Conservation (phyloP, 2,113 vertebrate genomes). For the Chloropsis hardwickii region DNA sequence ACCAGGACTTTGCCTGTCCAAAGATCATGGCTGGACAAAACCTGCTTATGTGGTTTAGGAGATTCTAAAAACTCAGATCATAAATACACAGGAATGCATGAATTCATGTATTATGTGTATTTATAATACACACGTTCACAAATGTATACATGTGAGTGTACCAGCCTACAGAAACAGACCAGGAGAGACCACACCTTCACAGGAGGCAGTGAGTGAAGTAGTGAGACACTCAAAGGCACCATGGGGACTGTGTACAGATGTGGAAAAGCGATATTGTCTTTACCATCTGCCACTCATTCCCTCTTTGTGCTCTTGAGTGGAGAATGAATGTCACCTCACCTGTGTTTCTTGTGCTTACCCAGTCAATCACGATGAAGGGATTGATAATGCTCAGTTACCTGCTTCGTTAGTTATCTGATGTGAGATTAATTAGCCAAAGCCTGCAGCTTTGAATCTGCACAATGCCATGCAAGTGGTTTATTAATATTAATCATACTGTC, state of each 20-base stretch:
- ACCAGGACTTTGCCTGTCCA: background rate
- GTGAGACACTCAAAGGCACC: background rate
- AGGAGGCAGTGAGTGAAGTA: background rate
- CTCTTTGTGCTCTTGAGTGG: background rate
- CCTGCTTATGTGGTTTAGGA: background rate
- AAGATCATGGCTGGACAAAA: background rate
- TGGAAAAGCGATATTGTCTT: background rate
- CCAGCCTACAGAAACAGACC: background rate
- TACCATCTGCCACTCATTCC: background rate
- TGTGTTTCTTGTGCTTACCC: background rate
- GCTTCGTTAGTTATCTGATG: background rate
- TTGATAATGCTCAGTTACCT: background rate
- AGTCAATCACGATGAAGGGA: background rate
- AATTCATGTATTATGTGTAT: background rate
- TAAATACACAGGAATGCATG: background rate
- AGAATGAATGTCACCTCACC: background rate
- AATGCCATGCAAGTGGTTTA: background rate
- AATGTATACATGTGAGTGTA: background rate
- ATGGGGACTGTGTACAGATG: background rate
- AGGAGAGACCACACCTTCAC: background rate
- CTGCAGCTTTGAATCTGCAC: background rate
- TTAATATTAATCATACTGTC: background rate
- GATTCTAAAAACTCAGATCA: background rate
- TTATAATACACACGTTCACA: background rate
- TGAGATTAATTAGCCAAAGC: background rate